Evolutionary conservation across 2,797 vertebrate genomes (phyloP).

Genomic region (Eidolon dupreanum): DNA sequence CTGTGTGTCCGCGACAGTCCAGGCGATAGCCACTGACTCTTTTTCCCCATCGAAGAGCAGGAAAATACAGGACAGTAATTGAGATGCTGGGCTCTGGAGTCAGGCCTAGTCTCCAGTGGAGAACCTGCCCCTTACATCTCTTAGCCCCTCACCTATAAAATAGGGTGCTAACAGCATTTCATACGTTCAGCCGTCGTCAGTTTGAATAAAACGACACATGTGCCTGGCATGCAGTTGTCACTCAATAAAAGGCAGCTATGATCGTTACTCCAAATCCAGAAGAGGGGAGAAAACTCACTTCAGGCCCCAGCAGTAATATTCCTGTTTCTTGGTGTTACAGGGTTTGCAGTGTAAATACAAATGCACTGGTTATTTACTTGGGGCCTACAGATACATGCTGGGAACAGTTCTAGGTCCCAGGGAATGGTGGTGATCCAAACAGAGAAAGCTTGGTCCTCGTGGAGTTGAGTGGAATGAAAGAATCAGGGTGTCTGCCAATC

Average conservation of each 20-base stretch:
- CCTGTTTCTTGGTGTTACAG: background rate
- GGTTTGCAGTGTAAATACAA: background rate
- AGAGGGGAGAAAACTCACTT: background rate
- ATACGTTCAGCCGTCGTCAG: background rate
- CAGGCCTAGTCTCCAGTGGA: background rate
- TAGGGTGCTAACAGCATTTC: fast-evolving
- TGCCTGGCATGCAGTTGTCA: background rate
- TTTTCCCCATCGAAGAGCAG: background rate
- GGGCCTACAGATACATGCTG: background rate
- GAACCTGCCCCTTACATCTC: background rate
- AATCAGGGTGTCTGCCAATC: background rate
- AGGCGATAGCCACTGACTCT: background rate
- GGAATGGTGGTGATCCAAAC: background rate
- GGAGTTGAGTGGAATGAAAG: background rate
- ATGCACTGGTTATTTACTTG: background rate
- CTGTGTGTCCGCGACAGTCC: background rate
- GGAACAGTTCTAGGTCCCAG: background rate
- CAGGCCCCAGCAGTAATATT: background rate
- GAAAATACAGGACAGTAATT: background rate
- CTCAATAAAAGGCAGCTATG: background rate
- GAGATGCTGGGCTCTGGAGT: background rate
- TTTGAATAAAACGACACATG: background rate
- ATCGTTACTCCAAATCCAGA: background rate
- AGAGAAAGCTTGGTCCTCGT: background rate
- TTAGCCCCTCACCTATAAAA: background rate